Conservation (phyloP, 2,797 vertebrate species). For the Danio choprae region DNA sequence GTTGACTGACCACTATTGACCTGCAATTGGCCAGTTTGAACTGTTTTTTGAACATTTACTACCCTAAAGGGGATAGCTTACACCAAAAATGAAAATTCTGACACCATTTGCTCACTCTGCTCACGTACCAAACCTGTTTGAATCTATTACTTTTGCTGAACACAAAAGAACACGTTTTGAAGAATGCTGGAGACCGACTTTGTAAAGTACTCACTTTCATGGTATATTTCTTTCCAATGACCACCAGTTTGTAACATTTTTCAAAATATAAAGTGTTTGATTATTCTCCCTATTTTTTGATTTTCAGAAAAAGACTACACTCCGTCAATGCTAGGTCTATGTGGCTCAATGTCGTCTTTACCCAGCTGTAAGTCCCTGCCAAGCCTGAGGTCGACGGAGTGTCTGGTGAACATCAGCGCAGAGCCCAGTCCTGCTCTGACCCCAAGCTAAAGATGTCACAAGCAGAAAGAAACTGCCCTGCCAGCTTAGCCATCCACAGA, state of each 20-base stretch:
- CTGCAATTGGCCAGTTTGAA: no score
- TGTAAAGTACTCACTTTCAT: no score
- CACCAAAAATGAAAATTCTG: no score
- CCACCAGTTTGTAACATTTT: neutral
- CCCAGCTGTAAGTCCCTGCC: slow-evolving; percentile 95
- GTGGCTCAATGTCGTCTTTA: slow-evolving; percentile 93
- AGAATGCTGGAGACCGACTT: no score
- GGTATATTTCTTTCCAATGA: no score
- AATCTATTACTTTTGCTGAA: no score
- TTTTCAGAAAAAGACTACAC: slow-evolving; percentile 91
- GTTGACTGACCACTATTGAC: no score
- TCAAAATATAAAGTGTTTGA: neutral
- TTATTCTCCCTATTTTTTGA: neutral
- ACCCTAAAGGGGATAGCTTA: no score
- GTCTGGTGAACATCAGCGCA: slow-evolving; percentile 94
- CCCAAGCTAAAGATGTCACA: slow-evolving; percentile 85
- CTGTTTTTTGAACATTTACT: no score
- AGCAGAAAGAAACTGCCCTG: slow-evolving; percentile 30
- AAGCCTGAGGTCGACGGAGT: slow-evolving; percentile 97
- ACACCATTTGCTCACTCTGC: no score
- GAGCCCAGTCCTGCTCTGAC: slow-evolving; percentile 93
- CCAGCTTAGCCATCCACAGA: slow-evolving; percentile 49
- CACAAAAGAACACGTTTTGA: no score
- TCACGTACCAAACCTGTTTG: no score
- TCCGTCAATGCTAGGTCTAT: slow-evolving; percentile 94